Base-by-base conservation (phyloP, 2,797 vertebrate species). In the Sparidentex hasta region DNA sequence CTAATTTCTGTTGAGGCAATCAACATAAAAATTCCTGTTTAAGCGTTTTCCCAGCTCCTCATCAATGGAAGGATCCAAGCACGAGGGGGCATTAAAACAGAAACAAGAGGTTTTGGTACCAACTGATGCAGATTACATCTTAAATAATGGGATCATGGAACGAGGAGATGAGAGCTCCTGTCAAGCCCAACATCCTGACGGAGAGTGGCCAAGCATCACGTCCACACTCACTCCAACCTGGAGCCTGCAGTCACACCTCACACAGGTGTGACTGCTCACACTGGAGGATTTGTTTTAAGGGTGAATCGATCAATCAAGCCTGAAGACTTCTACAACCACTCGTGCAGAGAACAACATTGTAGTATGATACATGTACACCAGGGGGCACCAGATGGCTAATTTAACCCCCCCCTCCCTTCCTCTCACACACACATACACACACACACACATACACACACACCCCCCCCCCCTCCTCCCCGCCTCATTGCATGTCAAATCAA, bases 341-440 rank as follows among this genome's bases (percentile, higher is more conserved):
- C 46, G 17, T 64, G 74, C 58, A 55, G 56, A 68, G 57, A 71
- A 43, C 69, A 67, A 68, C 63, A 48, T 13, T 79, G 88, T 73
- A 89, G 73, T 82, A 66, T 48, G 61, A 62, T 57, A 81, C 74
- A 81, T 74, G 76, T 80, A 90, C 94, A 95, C 88, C 86, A 95
- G 94, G 92, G 92, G 93, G 94, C 93, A 94, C 89, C 84, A 91
- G 65, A 90, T 74, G 68, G 81, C 73, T 74, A 90, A 91, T 87
- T 88, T 87, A 84, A 74, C 80, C 88, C 78, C 33, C 62, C 62
- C 71, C 57, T 44, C 75, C 78, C 54, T 27, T 18, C 52, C 25
- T 68, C 44, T 76, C 58, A 59, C 29, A 73, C 44, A 74, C 58
- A 52, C 13, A 51, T 4, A 23, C 21, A 52, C 43, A 52, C 13